Evolutionary conservation across 2,113 vertebrate species (phyloP).

Genomic region (Otis tarda): DNA sequence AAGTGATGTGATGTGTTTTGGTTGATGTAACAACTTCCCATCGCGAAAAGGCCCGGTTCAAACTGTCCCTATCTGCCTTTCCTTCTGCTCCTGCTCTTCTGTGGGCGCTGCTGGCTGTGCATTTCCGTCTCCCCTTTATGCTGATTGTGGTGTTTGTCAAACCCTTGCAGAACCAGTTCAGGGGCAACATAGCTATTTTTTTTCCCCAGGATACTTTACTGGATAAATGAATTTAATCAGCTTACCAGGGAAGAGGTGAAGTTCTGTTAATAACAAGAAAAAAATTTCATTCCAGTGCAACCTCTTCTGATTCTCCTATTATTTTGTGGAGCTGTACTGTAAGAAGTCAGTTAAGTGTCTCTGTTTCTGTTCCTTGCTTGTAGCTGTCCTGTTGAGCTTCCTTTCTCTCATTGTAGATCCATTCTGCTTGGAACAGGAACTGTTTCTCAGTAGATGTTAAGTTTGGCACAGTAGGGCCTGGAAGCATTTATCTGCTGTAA

Average conservation of each 20-base stretch:
- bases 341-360: neutral
- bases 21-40: neutral
- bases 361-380: neutral
- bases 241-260: neutral
- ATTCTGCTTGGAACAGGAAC: neutral
- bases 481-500: neutral
- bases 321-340: neutral
- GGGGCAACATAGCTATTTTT: neutral
- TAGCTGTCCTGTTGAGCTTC: neutral
- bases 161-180: neutral
- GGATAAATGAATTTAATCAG: neutral
- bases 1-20: neutral
- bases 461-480: neutral
- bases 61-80: neutral
- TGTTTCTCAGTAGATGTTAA: neutral
- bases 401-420: neutral
- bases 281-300: neutral
- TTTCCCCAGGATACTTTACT: neutral
- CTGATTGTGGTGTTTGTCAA: neutral
- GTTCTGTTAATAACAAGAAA: neutral
- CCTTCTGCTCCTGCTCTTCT: neutral
- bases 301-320: neutral
- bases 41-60: rapidly evolving
- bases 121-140: neutral
- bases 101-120: neutral